A percentile compares a stretch with the other conserved stretches of the same genome.
Evolutionary conservation across 2,888 invertebrate species (phyloP).

Genomic region (Rhorus exstirpatorius): DNA sequence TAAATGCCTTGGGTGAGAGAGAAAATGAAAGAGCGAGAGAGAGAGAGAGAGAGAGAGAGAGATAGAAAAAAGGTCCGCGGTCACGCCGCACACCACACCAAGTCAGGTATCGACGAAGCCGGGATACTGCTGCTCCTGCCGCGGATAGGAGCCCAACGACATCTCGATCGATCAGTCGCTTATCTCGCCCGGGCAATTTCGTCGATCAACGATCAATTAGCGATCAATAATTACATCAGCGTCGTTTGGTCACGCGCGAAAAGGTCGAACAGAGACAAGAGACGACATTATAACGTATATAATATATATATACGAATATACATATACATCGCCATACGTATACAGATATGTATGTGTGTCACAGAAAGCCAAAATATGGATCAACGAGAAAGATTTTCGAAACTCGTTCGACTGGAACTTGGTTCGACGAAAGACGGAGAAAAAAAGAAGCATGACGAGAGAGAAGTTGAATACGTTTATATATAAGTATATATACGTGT

Average conservation of each 20-base stretch:
- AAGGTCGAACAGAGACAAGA: conserved; percentile 25
- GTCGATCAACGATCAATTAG: conserved; percentile 81
- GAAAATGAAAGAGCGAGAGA: conserved; percentile 65
- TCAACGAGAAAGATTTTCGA: conserved; percentile 52
- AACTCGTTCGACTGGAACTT: conserved; percentile 54
- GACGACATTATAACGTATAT: conserved; percentile 46
- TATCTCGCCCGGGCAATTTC: conserved; percentile 67
- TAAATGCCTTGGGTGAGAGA: conserved; percentile 57
- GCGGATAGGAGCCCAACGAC: conserved; percentile 39
- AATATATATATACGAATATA: neutral
- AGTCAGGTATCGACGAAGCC: conserved; percentile 36
- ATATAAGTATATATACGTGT: conserved; percentile 39
- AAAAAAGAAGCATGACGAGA: conserved; percentile 41
- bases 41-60: conserved; percentile 67
- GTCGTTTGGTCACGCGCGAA: conserved; percentile 61
- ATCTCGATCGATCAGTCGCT: conserved; percentile 72
- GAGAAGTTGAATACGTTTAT: conserved; percentile 41
- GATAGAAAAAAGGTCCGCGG: conserved; percentile 52
- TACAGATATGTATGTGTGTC: neutral
- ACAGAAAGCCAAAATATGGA: conserved; percentile 40
- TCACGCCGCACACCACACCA: conserved; percentile 29
- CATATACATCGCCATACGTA: neutral
- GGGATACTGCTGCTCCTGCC: neutral
- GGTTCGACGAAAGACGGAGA: conserved; percentile 61
- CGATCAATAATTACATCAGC: conserved; percentile 78